Evolutionary conservation across 1,140 invertebrate genomes (phyloP), one percentile per base, ranked within the genome.

Genomic region (Drosophila fuyamai): DNA sequence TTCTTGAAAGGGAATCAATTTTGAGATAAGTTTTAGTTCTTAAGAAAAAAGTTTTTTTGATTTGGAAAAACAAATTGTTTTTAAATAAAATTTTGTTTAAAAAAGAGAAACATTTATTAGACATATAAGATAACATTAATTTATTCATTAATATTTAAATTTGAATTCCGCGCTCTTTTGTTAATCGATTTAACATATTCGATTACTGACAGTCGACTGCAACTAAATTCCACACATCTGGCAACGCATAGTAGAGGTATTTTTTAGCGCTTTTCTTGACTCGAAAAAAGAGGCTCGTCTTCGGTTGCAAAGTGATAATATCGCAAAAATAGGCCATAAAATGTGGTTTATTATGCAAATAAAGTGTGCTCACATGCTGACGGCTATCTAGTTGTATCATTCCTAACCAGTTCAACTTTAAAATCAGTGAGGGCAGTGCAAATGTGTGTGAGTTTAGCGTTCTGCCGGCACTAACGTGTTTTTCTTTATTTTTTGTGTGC

Each of bases 241-340:
- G 54, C 66, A 47, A 14, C 40, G 10, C 58, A 14, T 0, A 8
- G 3, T 23, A 38, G n/a, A 9, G 62, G 13, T 29, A 41, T 23
- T 35, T 40, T 47, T 60, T 48, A 38, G 57, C 23, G 43, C 6
- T 40, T 47, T 66, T 18, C 7, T 23, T 35, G 5, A 12, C 2
- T 32, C 18, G 9, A 1, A 36, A 65, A 71, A 71, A 35, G 47
- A 51, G 70, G 70, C 70, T 73, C 70, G 70, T 50, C 70, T 27
- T 60, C 18, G 9, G 46, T 40, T 14, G 35, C 41, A 53, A 50
- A 32, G 23, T 46, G 56, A 60, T 59, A 71, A 46, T 57, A 29
- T 18, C 59, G 51, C 36, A 13, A n/a, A 63, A 43, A 12, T 32
- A 16, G 29, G 32, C 56, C 23, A 23, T 43, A 75, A 75, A 38